Base-by-base conservation (phyloP, 2,888 invertebrate species). In the Drosophila prostipennis region DNA sequence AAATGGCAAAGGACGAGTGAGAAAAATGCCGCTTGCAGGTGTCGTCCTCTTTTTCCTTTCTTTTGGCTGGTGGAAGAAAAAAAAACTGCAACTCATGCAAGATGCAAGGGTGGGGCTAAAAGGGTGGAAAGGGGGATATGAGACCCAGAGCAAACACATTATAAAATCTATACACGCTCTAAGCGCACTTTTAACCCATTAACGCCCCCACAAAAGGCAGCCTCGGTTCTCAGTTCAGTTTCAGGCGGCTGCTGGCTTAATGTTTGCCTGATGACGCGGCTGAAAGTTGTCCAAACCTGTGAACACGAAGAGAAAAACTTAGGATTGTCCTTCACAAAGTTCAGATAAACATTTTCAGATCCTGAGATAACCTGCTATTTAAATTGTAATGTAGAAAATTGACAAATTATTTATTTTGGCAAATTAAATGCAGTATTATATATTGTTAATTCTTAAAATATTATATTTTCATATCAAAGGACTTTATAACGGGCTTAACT, bases 131-230 rank as follows among this genome's bases (percentile, higher is more conserved):
- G n/a, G 48, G 53, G 26, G 14, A 14, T 32, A 14, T 32, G 16
- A 26, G 46, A 40, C 42, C 39, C 43, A 42, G 59, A 63, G 78
- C 79, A 83, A 80, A 84, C 80, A 82, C 82, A 84, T 84, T 84
- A 87, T 73, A 77, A 82, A 84, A 87, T 84, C 84, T 84, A 87
- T 87, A 84, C 83, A 84, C 77, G 84, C 78, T 79, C 77, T 70
- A 74, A 81, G 85, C 87, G 85, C 87, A 84, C 84, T 84, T 85
- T 84, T 84, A 84, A 84, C 87, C 87, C 84, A 87, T 84, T 84
- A 84, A 87, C 85, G 87, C 87, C 78, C 80, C 54, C 72, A 68
- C 63, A 79, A 56, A 70, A 39, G 53, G 53, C 54, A 57, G 74
- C 63, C 59, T 48, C 60, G 64, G 59, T 34, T 43, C 76, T 10